Base-by-base conservation (phyloP, 2,113 vertebrate genomes). In the Amazona vittata region DNA sequence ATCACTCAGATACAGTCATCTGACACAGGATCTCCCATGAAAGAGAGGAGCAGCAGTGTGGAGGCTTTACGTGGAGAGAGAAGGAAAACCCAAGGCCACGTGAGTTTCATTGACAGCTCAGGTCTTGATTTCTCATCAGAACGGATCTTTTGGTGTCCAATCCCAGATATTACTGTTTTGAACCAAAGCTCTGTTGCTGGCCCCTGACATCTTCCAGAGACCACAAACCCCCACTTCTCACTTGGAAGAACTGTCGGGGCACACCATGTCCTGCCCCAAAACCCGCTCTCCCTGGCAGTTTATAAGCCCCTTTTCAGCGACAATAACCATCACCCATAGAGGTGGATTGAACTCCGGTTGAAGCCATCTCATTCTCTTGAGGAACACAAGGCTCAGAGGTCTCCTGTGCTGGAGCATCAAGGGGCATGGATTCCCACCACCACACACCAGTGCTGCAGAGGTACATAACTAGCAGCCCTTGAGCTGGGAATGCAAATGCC, bases 1-100 rank as follows among this genome's bases (percentile, higher is more conserved):
- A 49, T 0, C 25, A 70, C 39, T 21, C 57, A 3, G 1, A 14
- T 9, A 8, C 0, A 11, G 53, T 0, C 12, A 3, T 1, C 59
- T 25, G 75, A 5, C 1, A 5, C 1, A 15, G 15, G 33, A 5
- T 5, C 5, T 1, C 20, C 33, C 5, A 2, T 4, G n/a, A 3
- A n/a, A 33, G 52, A 8, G 29, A 5, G 4, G 12, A 28, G 35
- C 31, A 71, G 83, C 53, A 11, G 41, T 1, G 2, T 37, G 35
- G 35, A 37, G 35, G 47, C 41, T 37, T 47, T 6, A 41, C 28
- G 15, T 0, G 1, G 21, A 33, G 15, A 64, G 18, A 35, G 52
- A 8, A 22, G 44, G 39, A 49, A 20, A 60, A 83, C 3, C 4
- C 49, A 86, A 31, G 24, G 47, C 59, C 31, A 20, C 1, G 0